Evolutionary conservation across 2,797 vertebrate species (phyloP), one percentile per base, ranked within the genome.

Genomic region (Sebastes wilsoni): DNA sequence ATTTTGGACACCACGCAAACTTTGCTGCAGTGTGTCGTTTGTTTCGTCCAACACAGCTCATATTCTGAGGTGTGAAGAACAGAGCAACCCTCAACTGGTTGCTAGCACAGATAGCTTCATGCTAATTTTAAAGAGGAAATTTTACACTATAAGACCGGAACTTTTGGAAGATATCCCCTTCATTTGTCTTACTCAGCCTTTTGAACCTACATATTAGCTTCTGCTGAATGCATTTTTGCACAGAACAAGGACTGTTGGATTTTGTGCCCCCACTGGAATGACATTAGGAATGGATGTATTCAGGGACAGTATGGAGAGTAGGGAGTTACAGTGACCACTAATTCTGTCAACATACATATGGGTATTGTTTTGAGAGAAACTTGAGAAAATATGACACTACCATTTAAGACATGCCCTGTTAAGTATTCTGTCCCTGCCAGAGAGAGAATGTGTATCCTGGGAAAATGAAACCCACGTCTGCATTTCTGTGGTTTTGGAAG

Each of bases 401-500:
- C 7, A 2, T 67, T 66, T 65, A 25, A 27, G 30, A 42, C 38
- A 34, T 36, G 49, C 56, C 28, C 23, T 78, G 46, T 12, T 65
- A 5, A 25, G 49, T 11, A 13, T 23, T 66, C 55, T 8, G 59
- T 68, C 30, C 18, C 5, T 66, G 23, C 38, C 49, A 58, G 16
- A 54, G 13, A 54, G 13, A 9, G 55, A 25, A 54, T 73, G 72
- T 9, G 49, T 28, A 77, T 65, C 76, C 66, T 88, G 77, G 69
- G 82, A 87, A 86, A 72, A 76, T 60, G 2, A 82, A 90, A 79
- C 27, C 77, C 69, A 55, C 52, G 77, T 84, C 89, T 93, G 82
- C 89, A 81, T 88, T 30, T 79, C 82, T 92, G 88, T 88, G 89
- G 90, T 88, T 87, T 88, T 66, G 79, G 72, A 52, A 83, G 38